Conservation (phyloP, 2,113 vertebrate species). For the Spizaetus ornatus region DNA sequence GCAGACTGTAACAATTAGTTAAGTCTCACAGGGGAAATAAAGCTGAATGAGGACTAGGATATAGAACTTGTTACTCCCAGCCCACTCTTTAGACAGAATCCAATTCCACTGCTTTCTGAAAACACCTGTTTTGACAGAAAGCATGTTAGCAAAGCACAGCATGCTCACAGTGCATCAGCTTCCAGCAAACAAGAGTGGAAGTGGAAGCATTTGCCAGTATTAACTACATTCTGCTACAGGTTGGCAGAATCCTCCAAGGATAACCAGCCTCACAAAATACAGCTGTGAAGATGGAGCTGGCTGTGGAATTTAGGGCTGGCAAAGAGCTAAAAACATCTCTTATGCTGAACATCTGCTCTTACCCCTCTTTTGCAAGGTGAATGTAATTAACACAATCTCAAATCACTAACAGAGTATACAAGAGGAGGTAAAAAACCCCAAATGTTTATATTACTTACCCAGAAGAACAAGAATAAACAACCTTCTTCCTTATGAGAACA, state of each 20-base stretch:
- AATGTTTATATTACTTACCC: neutral
- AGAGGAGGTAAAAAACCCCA: neutral
- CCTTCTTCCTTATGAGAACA: neutral
- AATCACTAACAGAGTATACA: neutral
- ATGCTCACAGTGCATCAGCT: neutral
- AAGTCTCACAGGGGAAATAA: neutral
- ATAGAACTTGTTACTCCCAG: neutral
- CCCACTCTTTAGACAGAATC: neutral
- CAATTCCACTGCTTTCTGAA: neutral
- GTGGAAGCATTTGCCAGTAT: neutral
- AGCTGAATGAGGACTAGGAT: neutral
- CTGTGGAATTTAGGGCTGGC: neutral
- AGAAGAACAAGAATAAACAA: neutral
- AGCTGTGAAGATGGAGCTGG: neutral
- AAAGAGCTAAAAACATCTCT: neutral
- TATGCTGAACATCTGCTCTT: neutral
- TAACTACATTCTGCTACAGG: neutral
- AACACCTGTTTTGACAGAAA: neutral
- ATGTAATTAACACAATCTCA: neutral
- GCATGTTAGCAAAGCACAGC: neutral
- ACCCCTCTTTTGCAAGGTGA: neutral
- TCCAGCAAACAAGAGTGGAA: neutral
- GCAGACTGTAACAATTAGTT: neutral
- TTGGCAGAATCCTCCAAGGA: neutral
- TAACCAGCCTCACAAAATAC: neutral